Conservation (phyloP, 2,113 vertebrate genomes). For the Peromyscus leucopus region DNA sequence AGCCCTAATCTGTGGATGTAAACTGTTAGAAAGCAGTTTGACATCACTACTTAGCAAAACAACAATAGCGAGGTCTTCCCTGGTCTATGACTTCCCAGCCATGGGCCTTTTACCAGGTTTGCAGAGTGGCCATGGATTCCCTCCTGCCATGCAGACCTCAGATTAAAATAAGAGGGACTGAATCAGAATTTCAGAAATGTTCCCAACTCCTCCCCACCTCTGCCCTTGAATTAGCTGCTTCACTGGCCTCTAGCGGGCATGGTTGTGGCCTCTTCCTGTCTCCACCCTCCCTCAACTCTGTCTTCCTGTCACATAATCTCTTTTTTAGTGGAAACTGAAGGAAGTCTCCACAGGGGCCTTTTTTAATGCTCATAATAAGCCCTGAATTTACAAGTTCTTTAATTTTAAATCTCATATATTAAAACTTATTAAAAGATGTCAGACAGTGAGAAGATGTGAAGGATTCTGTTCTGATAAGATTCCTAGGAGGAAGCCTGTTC, state of each 20-base stretch:
- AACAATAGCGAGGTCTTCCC: neutral
- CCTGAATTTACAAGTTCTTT: slow-evolving; percentile 51
- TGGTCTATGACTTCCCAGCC: too few species aligned
- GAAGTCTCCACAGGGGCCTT: slow-evolving; percentile 33
- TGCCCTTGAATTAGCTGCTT: slow-evolving; percentile 55
- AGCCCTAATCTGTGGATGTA: neutral
- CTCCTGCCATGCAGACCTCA: neutral
- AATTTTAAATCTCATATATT: slow-evolving; percentile 62
- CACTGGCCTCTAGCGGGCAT: neutral
- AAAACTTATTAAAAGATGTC: slow-evolving; percentile 58
- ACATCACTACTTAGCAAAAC: neutral
- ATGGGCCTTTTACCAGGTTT: neutral
- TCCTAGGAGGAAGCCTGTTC: slow-evolving; percentile 23
- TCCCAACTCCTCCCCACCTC: neutral
- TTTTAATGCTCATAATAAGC: slow-evolving; percentile 31
- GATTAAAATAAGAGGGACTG: neutral
- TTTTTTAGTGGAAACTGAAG: slow-evolving; percentile 37
- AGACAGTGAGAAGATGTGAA: slow-evolving; percentile 40
- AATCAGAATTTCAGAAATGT: slow-evolving; percentile 2
- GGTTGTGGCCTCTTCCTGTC: neutral
- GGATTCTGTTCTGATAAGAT: slow-evolving; percentile 45
- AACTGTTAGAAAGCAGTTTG: neutral
- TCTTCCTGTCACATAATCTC: slow-evolving; percentile 32
- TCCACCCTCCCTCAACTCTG: neutral
- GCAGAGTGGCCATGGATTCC: neutral